A percentile compares a stretch with the other conserved stretches of the same genome.
phyloP scores from a whole-genome alignment of 2,888 invertebrate species.

The Zygothrica quintamaculata region DNA sequence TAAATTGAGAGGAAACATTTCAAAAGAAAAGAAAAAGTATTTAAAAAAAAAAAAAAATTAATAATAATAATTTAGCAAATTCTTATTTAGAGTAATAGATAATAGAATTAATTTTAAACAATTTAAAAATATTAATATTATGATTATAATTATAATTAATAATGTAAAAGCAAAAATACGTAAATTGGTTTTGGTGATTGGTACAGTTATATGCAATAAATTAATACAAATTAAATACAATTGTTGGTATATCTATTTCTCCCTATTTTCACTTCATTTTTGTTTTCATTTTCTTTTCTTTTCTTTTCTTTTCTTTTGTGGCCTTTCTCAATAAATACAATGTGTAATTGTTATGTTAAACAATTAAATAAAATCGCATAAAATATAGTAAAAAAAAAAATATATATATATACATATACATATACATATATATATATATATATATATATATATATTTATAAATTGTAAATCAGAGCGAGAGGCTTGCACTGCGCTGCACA shows the following conservation, averaged over 20 bases:
- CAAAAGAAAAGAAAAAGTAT: no score
- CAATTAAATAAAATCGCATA: no score
- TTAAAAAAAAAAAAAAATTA: background rate
- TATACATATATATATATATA: no score
- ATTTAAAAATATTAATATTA: background rate
- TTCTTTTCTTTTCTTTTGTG: conserved; percentile 44
- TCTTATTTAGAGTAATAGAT: conserved; percentile 5
- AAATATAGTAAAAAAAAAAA: conserved; percentile 13
- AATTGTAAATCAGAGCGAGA: conserved; percentile 32
- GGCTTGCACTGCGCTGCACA: background rate
- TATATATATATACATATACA: no score
- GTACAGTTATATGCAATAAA: conserved; percentile 57
- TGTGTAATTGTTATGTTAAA: conserved; percentile 33
- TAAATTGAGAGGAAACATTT: conserved; percentile 7
- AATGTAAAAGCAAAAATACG: conserved; percentile 55
- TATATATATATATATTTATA: no score
- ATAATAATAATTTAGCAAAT: no score
- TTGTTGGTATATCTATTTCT: no score
- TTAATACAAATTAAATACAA: conserved; percentile 77
- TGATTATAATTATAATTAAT: conserved; percentile 23
- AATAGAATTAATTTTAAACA: conserved; percentile 1
- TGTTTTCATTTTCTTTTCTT: no score
- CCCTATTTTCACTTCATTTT: no score
- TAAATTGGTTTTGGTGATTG: conserved; percentile 65
- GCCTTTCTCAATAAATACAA: conserved; percentile 70